Conservation (phyloP, 2,797 vertebrate genomes). For the Dallia pectoralis region DNA sequence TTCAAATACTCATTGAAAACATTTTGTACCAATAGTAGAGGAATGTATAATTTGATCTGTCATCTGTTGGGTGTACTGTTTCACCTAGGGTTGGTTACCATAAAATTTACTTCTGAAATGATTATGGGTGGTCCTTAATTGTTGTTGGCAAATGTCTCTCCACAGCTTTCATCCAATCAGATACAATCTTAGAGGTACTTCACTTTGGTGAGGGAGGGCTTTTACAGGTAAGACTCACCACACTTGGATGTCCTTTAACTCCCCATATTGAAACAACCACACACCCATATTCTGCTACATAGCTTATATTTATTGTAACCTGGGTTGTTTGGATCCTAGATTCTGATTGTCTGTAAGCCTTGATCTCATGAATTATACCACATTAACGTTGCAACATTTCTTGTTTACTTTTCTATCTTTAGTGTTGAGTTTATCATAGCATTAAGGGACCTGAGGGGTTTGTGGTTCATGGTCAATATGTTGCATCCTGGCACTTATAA, state of each 20-base stretch:
- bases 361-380: too few relatives aligned
- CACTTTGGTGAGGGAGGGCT: conserved; percentile 83
- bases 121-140: not conserved
- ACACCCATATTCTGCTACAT: not conserved
- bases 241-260: not conserved
- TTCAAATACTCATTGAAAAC: not conserved
- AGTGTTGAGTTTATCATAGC: too few relatives aligned
- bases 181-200: conserved; percentile 83
- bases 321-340: too few relatives aligned
- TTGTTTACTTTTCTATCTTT: too few relatives aligned
- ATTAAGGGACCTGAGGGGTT: too few relatives aligned
- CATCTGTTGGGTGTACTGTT: not conserved
- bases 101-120: not conserved
- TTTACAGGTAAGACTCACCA: conserved; percentile 73
- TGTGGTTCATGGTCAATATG: too few relatives aligned
- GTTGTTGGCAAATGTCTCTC: conserved; percentile 52
- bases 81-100: not conserved
- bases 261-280: not conserved
- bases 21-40: not conserved
- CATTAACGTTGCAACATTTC: too few relatives aligned
- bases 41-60: not conserved
- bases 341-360: too few relatives aligned
- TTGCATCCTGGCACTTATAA: too few relatives aligned
- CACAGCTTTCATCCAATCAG: conserved; percentile 82
- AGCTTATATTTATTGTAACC: too few relatives aligned